Evolutionary conservation across 2,113 vertebrate genomes (phyloP), one percentile per base, ranked within the genome.

Genomic region (Theristicus caerulescens): DNA sequence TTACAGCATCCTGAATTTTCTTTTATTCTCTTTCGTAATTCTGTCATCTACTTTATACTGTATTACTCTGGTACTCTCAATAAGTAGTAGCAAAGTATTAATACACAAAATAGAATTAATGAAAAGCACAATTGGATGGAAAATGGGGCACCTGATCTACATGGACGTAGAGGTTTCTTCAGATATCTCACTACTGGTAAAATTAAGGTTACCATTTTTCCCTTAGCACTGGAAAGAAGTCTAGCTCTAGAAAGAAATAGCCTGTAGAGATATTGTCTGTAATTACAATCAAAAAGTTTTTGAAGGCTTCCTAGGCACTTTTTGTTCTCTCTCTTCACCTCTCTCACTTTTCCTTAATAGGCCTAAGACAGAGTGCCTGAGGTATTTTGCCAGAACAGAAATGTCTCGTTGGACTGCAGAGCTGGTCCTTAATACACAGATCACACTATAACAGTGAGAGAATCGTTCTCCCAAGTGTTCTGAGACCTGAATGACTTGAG

Each of bases 221-320:
- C 46, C 36, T 88, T 69, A 90, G 46, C 55, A 72, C 7, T 82
- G n/a, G 40, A 77, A 93, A 52, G 54, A 80, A 84, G n/a, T 62
- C 54, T 62, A 11, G 62, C 59, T 94, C 90, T 88, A 54, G 58
- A 90, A 93, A 82, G 80, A 78, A 95, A 80, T 25, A 92, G 74
- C 67, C 51, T 47, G 26, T 46, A 86, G 59, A 90, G 71, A 94
- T 88, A 86, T 73, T 86, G 82, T 65, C 94, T 88, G 88, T 92
- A 93, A 88, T 94, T 93, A 90, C 86, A 88, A 65, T 93, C 59
- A 79, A 51, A 96, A 92, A 66, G 83, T 52, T 70, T 94, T 88
- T 2, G 8, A 92, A 89, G 82, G 58, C 87, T 93, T 93, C 93
- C 52, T 73, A 70, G 58, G 71, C 31, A 38, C 71, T 90, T 91